These are phyloP conservation scores for Uloborus plumipes DNA, from an alignment of 2,888 invertebrate species.

Conservation along the genomic window DNA sequence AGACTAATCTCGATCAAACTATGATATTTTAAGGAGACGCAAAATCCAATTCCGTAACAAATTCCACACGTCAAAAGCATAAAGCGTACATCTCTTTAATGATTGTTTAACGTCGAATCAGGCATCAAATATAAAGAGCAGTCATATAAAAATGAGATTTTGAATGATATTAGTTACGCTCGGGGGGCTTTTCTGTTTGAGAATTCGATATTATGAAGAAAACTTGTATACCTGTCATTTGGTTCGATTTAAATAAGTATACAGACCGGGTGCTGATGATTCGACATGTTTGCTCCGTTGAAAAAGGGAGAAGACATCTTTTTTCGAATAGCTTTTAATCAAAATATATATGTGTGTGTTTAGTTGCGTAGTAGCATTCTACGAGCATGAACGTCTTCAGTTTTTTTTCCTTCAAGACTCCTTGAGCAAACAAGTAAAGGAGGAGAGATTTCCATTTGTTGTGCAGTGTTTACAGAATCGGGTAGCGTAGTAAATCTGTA, in stretches of 20 bases:
- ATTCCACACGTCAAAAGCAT: conserved; percentile 8
- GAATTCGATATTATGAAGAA: conserved; percentile 22
- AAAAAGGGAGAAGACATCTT: conserved; percentile 4
- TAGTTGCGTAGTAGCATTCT: conserved; percentile 18
- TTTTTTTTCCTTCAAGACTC: background rate
- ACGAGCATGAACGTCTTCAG: conserved; percentile 12
- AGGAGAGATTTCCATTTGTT: conserved; percentile 8
- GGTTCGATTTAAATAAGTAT: conserved; percentile 46
- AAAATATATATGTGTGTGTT: conserved; percentile 41
- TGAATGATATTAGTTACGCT: conserved; percentile 15
- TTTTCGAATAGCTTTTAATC: conserved; percentile 35
- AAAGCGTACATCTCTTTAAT: conserved; percentile 21
- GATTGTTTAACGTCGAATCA: conserved; percentile 12
- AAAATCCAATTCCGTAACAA: no score
- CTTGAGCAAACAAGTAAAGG: background rate
- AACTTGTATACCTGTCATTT: conserved; percentile 29
- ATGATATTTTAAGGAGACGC: no score
- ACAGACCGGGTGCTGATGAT: conserved; percentile 8
- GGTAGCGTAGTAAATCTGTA: no score
- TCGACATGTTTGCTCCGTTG: conserved; percentile 26
- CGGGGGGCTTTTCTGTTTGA: conserved; percentile 28
- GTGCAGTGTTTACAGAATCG: background rate
- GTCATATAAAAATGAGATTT: conserved; percentile 37
- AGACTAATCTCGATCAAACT: no score
- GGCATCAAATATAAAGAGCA: conserved; percentile 1